A percentile compares a stretch with the other conserved stretches of the same genome.
These are phyloP conservation scores for Caenorhabditis elegans DNA, from an alignment of 1,140 invertebrate genomes.

Conservation along the genomic window DNA sequence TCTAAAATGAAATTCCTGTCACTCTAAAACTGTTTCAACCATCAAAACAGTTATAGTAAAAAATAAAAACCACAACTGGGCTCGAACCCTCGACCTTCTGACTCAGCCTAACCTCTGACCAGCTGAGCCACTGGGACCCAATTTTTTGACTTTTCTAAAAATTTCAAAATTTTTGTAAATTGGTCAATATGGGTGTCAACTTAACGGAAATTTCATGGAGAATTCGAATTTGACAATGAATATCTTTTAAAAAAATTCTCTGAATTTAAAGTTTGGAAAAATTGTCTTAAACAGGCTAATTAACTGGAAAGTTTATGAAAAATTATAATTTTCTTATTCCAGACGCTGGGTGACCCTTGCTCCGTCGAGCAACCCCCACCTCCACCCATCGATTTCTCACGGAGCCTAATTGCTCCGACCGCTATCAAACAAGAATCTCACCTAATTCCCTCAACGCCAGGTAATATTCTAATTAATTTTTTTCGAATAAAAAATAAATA, in stretches of 20 bases:
- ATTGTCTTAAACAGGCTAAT: background rate
- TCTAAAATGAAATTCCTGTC: too few relatives aligned
- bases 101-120: too few relatives aligned
- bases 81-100: too few relatives aligned
- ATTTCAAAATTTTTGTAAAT: background rate
- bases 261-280: background rate
- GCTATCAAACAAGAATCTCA: background rate
- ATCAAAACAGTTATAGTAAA: too few relatives aligned
- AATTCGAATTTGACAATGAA: too few relatives aligned
- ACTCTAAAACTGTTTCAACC: too few relatives aligned
- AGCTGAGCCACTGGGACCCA: too few relatives aligned
- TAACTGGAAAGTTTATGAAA: background rate
- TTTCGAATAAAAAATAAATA: background rate
- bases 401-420: background rate
- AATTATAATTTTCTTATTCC: background rate
- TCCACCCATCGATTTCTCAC: background rate
- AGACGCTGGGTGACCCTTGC: conserved; percentile 19
- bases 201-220: background rate
- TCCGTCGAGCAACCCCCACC: conserved; percentile 2
- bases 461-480: background rate
- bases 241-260: background rate
- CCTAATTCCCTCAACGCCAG: background rate
- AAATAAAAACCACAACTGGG: too few relatives aligned
- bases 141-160: too few relatives aligned
- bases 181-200: background rate